Conservation (phyloP, 2,888 invertebrate genomes). For the Caenorhabditis uteleia region DNA sequence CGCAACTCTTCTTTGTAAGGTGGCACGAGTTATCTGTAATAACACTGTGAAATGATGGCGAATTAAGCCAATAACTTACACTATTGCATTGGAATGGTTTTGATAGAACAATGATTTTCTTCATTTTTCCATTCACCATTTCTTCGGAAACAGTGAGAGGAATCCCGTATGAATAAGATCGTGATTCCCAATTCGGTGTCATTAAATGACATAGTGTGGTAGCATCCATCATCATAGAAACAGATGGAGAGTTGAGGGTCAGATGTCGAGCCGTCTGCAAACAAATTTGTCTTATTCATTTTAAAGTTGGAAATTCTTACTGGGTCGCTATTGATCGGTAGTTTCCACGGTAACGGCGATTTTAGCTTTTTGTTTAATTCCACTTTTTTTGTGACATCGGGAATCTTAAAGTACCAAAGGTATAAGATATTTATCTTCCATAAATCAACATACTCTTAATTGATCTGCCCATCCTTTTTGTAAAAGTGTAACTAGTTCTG, state of each 20-base stretch:
- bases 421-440: too few species aligned
- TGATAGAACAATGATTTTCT: slow-evolving; percentile 8
- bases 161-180: slow-evolving; percentile 11
- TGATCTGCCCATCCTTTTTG: background rate
- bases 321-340: slow-evolving; percentile 1
- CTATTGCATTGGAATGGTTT: slow-evolving; percentile 14
- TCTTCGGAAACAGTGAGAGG: slow-evolving; percentile 8
- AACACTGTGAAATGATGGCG: background rate
- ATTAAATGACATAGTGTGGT: slow-evolving; percentile 27
- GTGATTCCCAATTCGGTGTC: slow-evolving; percentile 18
- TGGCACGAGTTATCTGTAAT: slow-evolving; percentile 13
- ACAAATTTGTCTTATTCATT: background rate
- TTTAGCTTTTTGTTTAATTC: too few species aligned
- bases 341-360: too few species aligned
- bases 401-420: slow-evolving; percentile 2
- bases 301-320: background rate
- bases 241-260: too few species aligned
- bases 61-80: slow-evolving; percentile 2
- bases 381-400: slow-evolving; percentile 23
- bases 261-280: background rate
- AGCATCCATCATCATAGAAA: slow-evolving; percentile 21
- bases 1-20: slow-evolving; percentile 9
- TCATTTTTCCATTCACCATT: slow-evolving; percentile 1
- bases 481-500: background rate
- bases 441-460: background rate